Evolutionary conservation across 1,140 invertebrate genomes (phyloP).

Genomic region (Augochlora pura): DNA sequence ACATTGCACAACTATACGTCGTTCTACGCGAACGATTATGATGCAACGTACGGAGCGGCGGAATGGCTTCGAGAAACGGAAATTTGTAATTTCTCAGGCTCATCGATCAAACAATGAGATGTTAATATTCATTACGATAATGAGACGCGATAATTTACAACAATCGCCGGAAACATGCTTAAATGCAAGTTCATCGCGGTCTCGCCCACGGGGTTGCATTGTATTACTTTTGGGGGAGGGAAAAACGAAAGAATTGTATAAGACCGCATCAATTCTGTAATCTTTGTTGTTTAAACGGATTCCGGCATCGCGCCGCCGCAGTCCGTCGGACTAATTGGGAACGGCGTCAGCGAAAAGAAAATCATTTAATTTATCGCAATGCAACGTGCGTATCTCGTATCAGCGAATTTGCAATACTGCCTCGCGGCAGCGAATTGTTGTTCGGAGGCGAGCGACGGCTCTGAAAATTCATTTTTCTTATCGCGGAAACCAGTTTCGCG

Average conservation of each 20-base stretch:
- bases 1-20: constrained; percentile 42
- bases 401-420: background rate
- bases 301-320: too few relatives aligned
- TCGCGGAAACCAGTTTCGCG: constrained; percentile 6
- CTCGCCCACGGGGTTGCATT: background rate
- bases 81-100: constrained; percentile 20
- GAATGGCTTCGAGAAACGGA: constrained; percentile 23
- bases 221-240: too few relatives aligned
- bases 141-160: constrained; percentile 1
- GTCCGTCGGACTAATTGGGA: too few relatives aligned
- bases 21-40: constrained; percentile 26
- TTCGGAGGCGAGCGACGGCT: too few relatives aligned
- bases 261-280: background rate
- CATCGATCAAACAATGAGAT: constrained; percentile 35
- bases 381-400: too few relatives aligned
- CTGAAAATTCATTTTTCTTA: background rate
- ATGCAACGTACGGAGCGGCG: background rate
- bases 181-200: constrained; percentile 18
- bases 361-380: too few relatives aligned
- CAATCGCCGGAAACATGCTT: constrained; percentile 30
- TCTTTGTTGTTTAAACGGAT: background rate
- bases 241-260: too few relatives aligned
- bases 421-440: background rate
- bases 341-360: too few relatives aligned
- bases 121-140: constrained; percentile 36